A percentile compares a stretch with the other conserved stretches of the same genome.
Evolutionary conservation across 2,888 invertebrate species (phyloP).

Genomic region (Sinelater perroti): DNA sequence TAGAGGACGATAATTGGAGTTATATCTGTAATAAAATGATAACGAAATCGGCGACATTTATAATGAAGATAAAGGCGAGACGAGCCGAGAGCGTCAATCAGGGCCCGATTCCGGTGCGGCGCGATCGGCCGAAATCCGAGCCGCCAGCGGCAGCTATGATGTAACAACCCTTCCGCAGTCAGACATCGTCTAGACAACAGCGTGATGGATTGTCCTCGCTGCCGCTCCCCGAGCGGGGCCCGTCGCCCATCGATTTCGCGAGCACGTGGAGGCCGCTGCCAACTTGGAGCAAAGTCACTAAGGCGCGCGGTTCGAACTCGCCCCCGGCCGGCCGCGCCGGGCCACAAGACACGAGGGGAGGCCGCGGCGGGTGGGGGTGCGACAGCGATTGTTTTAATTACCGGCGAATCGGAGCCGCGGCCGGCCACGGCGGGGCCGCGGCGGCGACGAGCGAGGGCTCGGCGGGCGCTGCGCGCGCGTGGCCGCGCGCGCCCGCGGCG

Average conservation of each 20-base stretch:
- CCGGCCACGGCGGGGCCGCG: not conserved
- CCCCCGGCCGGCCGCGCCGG: too few relatives aligned
- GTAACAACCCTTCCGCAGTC: constrained; percentile 24
- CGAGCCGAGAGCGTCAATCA: too few relatives aligned
- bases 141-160: not conserved
- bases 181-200: constrained; percentile 45
- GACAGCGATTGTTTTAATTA: not conserved
- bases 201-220: constrained; percentile 42
- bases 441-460: not conserved
- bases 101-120: too few relatives aligned
- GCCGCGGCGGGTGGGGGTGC: not conserved
- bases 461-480: too few relatives aligned
- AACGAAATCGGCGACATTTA: too few relatives aligned
- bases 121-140: constrained; percentile 5
- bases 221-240: constrained; percentile 39
- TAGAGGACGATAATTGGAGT: too few relatives aligned
- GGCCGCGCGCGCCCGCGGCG: too few relatives aligned
- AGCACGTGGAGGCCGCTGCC: constrained; percentile 35
- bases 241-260: constrained; percentile 41
- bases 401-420: too few relatives aligned
- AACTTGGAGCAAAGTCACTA: constrained; percentile 33
- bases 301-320: constrained; percentile 12
- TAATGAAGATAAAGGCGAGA: too few relatives aligned
- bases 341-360: not conserved
- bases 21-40: too few relatives aligned